Evolutionary conservation across 53 echinoderm and acorn worm species (phyloP).

Genomic region (Glandiceps talaboti): DNA sequence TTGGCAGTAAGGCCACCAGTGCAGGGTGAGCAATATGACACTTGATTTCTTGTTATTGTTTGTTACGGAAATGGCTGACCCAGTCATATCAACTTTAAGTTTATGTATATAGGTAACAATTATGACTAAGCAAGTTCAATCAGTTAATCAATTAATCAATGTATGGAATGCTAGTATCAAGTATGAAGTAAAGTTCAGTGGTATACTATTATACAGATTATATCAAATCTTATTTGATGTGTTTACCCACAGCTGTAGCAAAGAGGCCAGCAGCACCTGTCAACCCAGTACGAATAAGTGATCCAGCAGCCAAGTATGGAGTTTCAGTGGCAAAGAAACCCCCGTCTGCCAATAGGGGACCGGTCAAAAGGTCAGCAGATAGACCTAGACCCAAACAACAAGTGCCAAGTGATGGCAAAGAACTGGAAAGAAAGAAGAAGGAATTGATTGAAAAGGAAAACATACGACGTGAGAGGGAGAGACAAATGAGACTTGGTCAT

Average conservation of each 20-base stretch:
- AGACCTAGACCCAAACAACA: neutral
- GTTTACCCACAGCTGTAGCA: slow-evolving; percentile 23
- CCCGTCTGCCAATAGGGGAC: slow-evolving; percentile 34
- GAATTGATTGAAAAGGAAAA: slow-evolving; percentile 61
- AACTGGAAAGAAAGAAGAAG: slow-evolving; percentile 46
- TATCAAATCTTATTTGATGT: too few relatives aligned
- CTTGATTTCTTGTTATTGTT: too few relatives aligned
- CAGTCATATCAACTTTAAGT: too few relatives aligned
- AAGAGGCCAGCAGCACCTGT: slow-evolving; percentile 27
- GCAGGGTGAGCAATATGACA: slow-evolving; percentile 40
- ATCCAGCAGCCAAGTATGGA: slow-evolving; percentile 88
- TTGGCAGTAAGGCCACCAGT: slow-evolving; percentile 41
- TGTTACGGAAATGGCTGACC: too few relatives aligned
- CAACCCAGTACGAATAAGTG: slow-evolving; percentile 58
- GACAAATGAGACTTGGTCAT: neutral
- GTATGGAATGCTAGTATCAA: too few relatives aligned
- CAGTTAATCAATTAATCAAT: too few relatives aligned
- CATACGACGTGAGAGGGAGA: slow-evolving; percentile 43
- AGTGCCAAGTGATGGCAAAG: slow-evolving; percentile 9
- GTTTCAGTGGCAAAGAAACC: slow-evolving; percentile 50
- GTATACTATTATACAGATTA: too few relatives aligned
- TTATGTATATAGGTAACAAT: too few relatives aligned
- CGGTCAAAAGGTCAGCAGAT: neutral
- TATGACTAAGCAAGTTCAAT: too few relatives aligned
- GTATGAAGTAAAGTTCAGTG: too few relatives aligned